phyloP scores from a whole-genome alignment of 2,113 vertebrate genomes.

The Phyllopteryx taeniolatus region DNA sequence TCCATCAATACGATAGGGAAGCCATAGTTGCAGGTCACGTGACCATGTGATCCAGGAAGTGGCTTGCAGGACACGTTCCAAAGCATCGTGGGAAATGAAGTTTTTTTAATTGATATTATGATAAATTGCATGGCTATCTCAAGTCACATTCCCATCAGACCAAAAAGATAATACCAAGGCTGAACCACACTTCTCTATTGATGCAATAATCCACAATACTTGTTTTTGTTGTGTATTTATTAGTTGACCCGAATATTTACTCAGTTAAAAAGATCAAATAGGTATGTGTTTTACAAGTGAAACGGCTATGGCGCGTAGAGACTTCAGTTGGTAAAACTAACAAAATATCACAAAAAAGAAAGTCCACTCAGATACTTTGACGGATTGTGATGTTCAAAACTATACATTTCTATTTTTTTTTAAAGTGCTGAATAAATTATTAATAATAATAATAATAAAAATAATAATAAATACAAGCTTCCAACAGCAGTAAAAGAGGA shows the following conservation, averaged over 20 bases:
- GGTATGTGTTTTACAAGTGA: background rate
- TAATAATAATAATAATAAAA: too few relatives aligned
- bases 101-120: slow-evolving; percentile 17
- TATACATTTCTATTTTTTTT: too few relatives aligned
- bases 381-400: too few relatives aligned
- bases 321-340: too few relatives aligned
- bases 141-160: background rate
- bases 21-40: slow-evolving; percentile 72
- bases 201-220: background rate
- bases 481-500: too few relatives aligned
- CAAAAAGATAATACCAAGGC: background rate
- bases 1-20: slow-evolving; percentile 52
- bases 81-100: slow-evolving; percentile 53
- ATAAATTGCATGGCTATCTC: background rate
- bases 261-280: background rate
- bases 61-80: too few relatives aligned
- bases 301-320: too few relatives aligned
- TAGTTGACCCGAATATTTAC: background rate
- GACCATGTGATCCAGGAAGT: slow-evolving; percentile 26
- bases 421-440: too few relatives aligned
- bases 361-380: too few relatives aligned
- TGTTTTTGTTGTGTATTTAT: background rate
- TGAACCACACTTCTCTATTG: background rate
- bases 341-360: too few relatives aligned
- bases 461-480: too few relatives aligned